Base-by-base conservation (phyloP, 1,140 invertebrate genomes). In the Metopolophium dirhodum region DNA sequence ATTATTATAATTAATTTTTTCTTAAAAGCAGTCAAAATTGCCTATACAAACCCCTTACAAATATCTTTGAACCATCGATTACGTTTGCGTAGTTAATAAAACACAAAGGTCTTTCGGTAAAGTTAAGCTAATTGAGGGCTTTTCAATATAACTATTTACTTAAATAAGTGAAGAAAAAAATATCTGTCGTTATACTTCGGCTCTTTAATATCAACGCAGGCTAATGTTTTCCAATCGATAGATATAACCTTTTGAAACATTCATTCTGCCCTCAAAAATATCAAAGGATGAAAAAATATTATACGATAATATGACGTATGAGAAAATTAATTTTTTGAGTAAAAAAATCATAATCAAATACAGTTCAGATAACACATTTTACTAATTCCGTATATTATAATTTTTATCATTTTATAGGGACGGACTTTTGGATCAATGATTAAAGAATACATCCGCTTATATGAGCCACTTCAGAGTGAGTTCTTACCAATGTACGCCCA, bases 381-480 rank as follows among this genome's bases (percentile, higher is more conserved):
- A 61, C 26, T 30, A 30, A 61, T 30, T 61, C 9, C 57, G 57
- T 30, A 49, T 18, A 14, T 11, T 30, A 61, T 61, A 26, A 14
- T 18, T 68, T 68, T 68, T 68, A 68, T 68, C 61, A 68, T 61
- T 7, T 68, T 96, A 91, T 95, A 98, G 98, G 98, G 98, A 4
- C 96, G 97, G 35, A 98, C 96, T 8, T 98, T 98, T 94, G 96
- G 96, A 6, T 96, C 96, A 23, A 94, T 98, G 85, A 98, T 98
- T 85, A 96, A 97, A 91, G 96, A 96, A 94, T 97, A 97, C 94
- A 94, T 98, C 26, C 95, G 96, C 7, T 95, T 95, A 1, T 97
- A 96, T 94, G 95, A 95, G 89, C 96, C 96, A 14, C 95, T 98
- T 35, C 97, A 97, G 85, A 95, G 97, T 35, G 96, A 96, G 4